phyloP scores from a whole-genome alignment of 2,113 vertebrate genomes.

The Paedocypris sp. region DNA sequence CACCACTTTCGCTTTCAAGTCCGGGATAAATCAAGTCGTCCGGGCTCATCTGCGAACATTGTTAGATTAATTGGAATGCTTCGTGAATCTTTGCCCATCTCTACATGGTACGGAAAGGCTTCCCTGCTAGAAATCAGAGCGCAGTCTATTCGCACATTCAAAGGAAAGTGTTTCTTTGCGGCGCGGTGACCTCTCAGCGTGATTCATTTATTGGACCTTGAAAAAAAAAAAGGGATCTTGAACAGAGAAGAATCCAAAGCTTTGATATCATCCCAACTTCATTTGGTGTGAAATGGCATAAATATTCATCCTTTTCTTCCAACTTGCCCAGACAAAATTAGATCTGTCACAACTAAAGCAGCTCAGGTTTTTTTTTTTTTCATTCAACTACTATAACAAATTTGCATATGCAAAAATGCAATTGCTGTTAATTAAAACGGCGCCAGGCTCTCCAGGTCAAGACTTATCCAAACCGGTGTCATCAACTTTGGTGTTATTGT shows the following conservation, averaged over 20 bases:
- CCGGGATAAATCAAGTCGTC: constrained; percentile 41
- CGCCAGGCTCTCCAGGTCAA: constrained; percentile 45
- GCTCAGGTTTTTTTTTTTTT: constrained; percentile 51
- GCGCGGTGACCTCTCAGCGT: constrained; percentile 14
- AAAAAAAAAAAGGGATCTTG: background rate
- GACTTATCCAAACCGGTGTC: constrained; percentile 19
- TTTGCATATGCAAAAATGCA: constrained; percentile 60
- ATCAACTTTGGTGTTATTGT: constrained; percentile 14
- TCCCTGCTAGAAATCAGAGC: constrained; percentile 27
- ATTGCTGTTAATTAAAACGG: constrained; percentile 64
- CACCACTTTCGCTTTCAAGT: constrained; percentile 30
- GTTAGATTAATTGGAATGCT: constrained; percentile 36
- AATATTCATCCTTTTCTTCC: constrained; percentile 43
- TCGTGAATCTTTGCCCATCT: constrained; percentile 34
- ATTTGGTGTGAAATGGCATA: constrained; percentile 18
- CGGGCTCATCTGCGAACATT: constrained; percentile 31
- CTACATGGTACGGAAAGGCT: constrained; percentile 39
- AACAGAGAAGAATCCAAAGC: constrained; percentile 14
- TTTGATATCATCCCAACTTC: constrained; percentile 28
- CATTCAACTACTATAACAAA: constrained; percentile 45
- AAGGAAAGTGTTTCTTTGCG: constrained; percentile 27
- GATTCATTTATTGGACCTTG: constrained; percentile 18
- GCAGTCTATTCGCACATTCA: constrained; percentile 32
- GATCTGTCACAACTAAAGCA: constrained; percentile 57
- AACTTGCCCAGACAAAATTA: constrained; percentile 46